phyloP scores from a whole-genome alignment of 2,113 vertebrate genomes.

The Isichthys henryi region DNA sequence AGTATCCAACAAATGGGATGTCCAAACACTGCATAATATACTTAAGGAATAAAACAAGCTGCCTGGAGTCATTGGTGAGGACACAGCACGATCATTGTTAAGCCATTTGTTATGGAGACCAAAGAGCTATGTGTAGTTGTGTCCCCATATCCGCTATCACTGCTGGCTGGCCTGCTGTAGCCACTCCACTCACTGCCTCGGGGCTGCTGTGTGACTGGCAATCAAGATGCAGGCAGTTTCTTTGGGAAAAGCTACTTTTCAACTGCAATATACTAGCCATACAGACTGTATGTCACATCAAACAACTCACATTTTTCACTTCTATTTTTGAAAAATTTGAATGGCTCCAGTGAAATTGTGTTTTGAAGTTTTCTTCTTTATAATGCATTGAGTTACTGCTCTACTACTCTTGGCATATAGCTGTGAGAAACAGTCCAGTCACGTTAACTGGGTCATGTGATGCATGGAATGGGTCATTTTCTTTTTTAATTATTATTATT shows the following conservation, averaged over 20 bases:
- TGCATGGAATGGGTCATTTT: background rate
- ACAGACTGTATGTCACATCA: background rate
- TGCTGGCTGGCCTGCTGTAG: background rate
- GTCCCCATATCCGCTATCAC: background rate
- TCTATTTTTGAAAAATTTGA: background rate
- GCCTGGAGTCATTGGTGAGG: background rate
- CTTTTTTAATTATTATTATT: background rate
- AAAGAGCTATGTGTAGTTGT: background rate
- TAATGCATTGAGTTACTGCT: background rate
- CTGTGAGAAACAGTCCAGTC: background rate
- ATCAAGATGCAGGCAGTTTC: background rate
- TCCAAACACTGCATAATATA: background rate
- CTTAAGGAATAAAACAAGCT: background rate
- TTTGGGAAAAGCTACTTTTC: background rate
- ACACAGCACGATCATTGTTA: background rate
- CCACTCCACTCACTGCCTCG: background rate
- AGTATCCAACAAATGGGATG: background rate
- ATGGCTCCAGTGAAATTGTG: background rate
- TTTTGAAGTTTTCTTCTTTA: background rate
- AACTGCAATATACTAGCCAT: background rate
- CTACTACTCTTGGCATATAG: background rate
- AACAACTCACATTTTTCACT: background rate
- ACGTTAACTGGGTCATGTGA: background rate
- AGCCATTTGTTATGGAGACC: background rate
- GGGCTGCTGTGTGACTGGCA: background rate